Base-by-base conservation (phyloP, 1,140 invertebrate genomes). In the Aphelenchoides besseyi region DNA sequence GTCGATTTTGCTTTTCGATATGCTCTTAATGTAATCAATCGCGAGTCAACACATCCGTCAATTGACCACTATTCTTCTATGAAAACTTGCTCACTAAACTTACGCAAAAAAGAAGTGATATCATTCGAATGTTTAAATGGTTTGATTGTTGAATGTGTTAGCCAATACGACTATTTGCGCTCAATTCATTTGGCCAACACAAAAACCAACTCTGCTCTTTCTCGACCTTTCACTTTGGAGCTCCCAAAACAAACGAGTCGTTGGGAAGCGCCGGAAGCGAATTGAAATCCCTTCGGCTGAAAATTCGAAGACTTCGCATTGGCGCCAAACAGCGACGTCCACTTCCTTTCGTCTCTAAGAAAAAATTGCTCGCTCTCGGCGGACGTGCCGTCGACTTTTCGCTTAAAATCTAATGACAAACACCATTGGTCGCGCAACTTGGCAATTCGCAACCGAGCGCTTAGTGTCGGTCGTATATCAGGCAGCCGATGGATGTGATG, bases 291-390 rank as follows among this genome's bases (percentile, higher is more conserved):
- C 41, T 23, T 23, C 41, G 41, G 12, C 23, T 23, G 41, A 12
- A 16, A 16, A 12, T 48, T 48, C 41, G 41, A 48, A 48, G 23
- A 48, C 23, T 48, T 48, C 41, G 41, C n/a, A n/a, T n/a, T n/a
- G n/a, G n/a, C n/a, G n/a, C n/a, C n/a, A 23, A 23, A 48, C 41
- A 23, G 12, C 23, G 41, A 12, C 41, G 41, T 12, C 41, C 41
- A 48, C 41, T 48, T 48, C 41, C 41, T 48, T 48, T 48, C n/a
- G n/a, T n/a, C n/a, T 48, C 41, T 12, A 12, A 48, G 23, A 23
- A 48, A 48, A 48, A 48, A 48, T 48, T 48, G 41, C 41, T 48
- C n/a, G n/a, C n/a, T n/a, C n/a, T n/a, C n/a, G n/a, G n/a, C n/a
- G n/a, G n/a, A n/a, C n/a, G n/a, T n/a, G n/a, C n/a, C n/a, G n/a